Conservation (phyloP, 2,888 invertebrate species). For the Drosophila buzzatii region DNA sequence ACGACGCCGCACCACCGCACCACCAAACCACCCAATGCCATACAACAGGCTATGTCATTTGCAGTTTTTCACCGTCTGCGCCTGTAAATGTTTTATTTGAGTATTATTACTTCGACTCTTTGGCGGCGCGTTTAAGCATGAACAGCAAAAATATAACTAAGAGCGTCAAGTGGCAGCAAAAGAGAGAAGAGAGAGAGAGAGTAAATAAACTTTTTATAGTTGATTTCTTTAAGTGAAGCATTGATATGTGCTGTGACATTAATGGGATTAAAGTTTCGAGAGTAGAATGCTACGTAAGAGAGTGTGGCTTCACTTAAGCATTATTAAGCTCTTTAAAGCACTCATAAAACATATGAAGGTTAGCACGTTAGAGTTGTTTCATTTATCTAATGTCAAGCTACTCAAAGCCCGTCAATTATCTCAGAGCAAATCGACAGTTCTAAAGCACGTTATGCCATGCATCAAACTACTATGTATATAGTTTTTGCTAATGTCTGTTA, state of each 20-base stretch:
- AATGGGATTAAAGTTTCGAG: background rate
- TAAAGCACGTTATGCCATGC: slow-evolving; percentile 1
- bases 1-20: slow-evolving; percentile 9
- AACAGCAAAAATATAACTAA: slow-evolving; percentile 26
- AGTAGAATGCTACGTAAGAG: background rate
- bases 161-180: slow-evolving; percentile 4
- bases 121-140: slow-evolving; percentile 53
- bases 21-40: slow-evolving; percentile 1
- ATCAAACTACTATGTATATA: slow-evolving; percentile 27
- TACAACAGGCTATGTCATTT: slow-evolving; percentile 65
- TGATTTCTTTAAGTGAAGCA: slow-evolving; percentile 22
- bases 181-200: background rate
- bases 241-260: slow-evolving; percentile 19
- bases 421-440: background rate
- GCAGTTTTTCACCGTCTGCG: slow-evolving; percentile 75
- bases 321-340: background rate
- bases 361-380: no score
- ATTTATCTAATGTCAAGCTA: no score
- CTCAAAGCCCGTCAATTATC: background rate
- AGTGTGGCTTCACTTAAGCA: background rate
- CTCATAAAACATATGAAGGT: background rate
- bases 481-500: slow-evolving; percentile 56
- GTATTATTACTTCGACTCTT: slow-evolving; percentile 78
- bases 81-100: slow-evolving; percentile 77
- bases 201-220: slow-evolving; percentile 29